A percentile compares a stretch with the other conserved stretches of the same genome.
These are phyloP conservation scores for Coenonympha glycerion DNA, from an alignment of 2,888 invertebrate genomes.

Conservation along the genomic window DNA sequence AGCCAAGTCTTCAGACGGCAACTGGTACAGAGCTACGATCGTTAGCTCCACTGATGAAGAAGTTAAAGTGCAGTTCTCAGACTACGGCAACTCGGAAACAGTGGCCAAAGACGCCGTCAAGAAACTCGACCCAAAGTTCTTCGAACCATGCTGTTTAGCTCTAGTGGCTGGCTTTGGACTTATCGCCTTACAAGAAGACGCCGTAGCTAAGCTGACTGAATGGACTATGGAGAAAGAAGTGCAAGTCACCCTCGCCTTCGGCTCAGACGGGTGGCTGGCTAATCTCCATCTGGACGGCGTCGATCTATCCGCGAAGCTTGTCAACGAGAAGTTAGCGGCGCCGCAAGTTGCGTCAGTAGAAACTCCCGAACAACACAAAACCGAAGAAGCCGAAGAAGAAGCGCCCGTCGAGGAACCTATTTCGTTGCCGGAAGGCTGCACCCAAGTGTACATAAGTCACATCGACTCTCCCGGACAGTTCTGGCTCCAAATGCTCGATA, in stretches of 20 bases:
- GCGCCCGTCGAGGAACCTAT: conserved; percentile 44
- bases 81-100: conserved; percentile 82
- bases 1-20: conserved; percentile 77
- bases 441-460: conserved; percentile 79
- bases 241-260: conserved; percentile 70
- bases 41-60: conserved; percentile 55
- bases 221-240: conserved; percentile 71
- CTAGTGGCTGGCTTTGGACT: conserved; percentile 59
- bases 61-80: conserved; percentile 76
- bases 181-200: conserved; percentile 56
- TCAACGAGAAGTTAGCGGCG: conserved; percentile 57
- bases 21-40: conserved; percentile 83
- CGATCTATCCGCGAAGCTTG: conserved; percentile 68
- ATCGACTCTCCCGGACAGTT: conserved; percentile 85
- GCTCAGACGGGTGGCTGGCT: conserved; percentile 74
- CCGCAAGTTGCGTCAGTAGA: conserved; percentile 42
- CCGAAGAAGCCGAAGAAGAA: conserved; percentile 38
- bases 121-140: conserved; percentile 65
- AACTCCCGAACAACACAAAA: conserved; percentile 38
- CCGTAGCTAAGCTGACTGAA: conserved; percentile 51
- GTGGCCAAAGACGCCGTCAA: conserved; percentile 64
- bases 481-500: conserved; percentile 81
- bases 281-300: conserved; percentile 69
- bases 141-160: conserved; percentile 57
- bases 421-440: conserved; percentile 53